Conservation (phyloP, 2,888 invertebrate genomes). For the Drosophila paranaensis region DNA sequence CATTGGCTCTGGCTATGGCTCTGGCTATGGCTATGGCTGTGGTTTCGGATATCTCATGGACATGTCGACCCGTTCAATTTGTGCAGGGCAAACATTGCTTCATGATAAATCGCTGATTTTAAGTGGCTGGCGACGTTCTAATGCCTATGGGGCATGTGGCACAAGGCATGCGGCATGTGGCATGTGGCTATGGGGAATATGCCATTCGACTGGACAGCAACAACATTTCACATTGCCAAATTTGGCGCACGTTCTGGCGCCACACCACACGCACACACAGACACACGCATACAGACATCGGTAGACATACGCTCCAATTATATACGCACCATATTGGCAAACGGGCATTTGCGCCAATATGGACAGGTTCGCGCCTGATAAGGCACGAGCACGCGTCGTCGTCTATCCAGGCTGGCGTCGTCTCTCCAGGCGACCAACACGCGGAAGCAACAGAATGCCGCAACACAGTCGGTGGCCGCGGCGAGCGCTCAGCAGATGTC, state of each 20-base stretch:
- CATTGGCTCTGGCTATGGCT: conserved; percentile 35
- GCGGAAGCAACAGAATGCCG: conserved; percentile 69
- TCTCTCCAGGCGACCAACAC: conserved; percentile 67
- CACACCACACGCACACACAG: conserved; percentile 53
- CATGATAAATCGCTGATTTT: conserved; percentile 75
- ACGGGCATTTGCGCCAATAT: conserved; percentile 72
- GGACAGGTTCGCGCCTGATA: conserved; percentile 79
- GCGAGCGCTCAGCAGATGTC: conserved; percentile 47
- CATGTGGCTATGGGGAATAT: conserved; percentile 35
- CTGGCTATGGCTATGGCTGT: conserved; percentile 22
- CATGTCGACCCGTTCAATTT: conserved; percentile 54
- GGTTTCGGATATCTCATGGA: conserved; percentile 36
- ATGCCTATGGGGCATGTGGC: conserved; percentile 41
- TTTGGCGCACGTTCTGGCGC: conserved; percentile 75
- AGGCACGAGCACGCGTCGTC: conserved; percentile 73
- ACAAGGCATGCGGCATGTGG: conserved; percentile 26
- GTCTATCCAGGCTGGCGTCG: conserved; percentile 30
- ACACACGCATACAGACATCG: conserved; percentile 8
- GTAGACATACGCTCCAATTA: conserved; percentile 55
- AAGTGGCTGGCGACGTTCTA: conserved; percentile 69
- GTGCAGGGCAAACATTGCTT: conserved; percentile 61
- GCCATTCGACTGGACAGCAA: conserved; percentile 39
- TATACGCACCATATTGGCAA: conserved; percentile 61
- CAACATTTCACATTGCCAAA: conserved; percentile 75
- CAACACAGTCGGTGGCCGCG: conserved; percentile 59